Evolutionary conservation across 2,113 vertebrate genomes (phyloP), one percentile per base, ranked within the genome.

Genomic region (Colius striatus): DNA sequence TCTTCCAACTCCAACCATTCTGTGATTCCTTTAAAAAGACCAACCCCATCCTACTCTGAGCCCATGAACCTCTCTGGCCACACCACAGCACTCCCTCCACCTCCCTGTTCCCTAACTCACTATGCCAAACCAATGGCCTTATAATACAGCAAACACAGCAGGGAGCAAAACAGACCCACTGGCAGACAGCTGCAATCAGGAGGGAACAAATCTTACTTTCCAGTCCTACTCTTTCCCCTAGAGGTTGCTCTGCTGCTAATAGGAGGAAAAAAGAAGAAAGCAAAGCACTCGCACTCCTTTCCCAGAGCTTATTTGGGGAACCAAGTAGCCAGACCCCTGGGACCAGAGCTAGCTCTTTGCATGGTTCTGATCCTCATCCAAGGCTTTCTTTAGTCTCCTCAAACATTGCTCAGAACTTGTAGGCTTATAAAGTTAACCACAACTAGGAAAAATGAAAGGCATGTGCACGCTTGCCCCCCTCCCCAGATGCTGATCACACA

Each of bases 241-340:
- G 1, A 91, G 78, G 45, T 62, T 83, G 36, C 26, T 74, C 60
- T 66, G 75, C 41, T 1, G 5, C 60, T 68, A 94, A 76, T 55
- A 62, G 74, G 25, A 89, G 55, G 75, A 81, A 30, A 41, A 41
- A 41, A 41, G 38, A 41, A 21, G 19, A 91, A 45, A 90, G 16
- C 34, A 79, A 88, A 90, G 82, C 43, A 87, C 82, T 89, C 60
- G 19, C 65, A 43, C 5, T 60, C 41, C 16, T 65, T 85, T 92
- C 79, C 91, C 71, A 60, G 71, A 79, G 81, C 51, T 90, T 96
- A 70, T 92, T 95, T 88, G 91, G 65, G 82, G 67, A 95, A 74
- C 30, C 0, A 6, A 81, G 67, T 67, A 76, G 72, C 38, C 77
- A 92, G 87, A 67, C 78, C 67, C 91, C 74, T 4, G 67, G 79